Percentiles rank a stretch among this genome's conserved stretches.
Evolutionary conservation across 30 jellyfish, hydroid and myxozoan species (phyloP).

Genomic region (Hydractinia echinata): DNA sequence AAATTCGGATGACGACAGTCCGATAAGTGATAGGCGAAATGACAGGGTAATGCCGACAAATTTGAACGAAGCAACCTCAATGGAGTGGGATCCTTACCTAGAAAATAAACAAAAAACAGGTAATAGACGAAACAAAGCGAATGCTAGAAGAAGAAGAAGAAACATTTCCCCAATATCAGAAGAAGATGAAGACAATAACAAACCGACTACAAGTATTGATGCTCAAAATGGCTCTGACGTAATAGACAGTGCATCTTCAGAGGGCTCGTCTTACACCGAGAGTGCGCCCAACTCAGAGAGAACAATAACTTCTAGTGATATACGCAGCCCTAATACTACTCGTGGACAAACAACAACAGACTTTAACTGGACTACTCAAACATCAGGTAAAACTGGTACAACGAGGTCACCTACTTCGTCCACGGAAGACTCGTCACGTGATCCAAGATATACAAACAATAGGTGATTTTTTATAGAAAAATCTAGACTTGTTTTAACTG

Average conservation of each 20-base stretch:
- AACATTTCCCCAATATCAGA: slow-evolving; percentile 88
- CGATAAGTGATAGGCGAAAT: slow-evolving; percentile 1
- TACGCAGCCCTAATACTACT: not conserved
- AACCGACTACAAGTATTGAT: slow-evolving; percentile 66
- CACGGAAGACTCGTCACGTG: not conserved
- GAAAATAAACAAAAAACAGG: slow-evolving; percentile 62
- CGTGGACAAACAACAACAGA: not conserved
- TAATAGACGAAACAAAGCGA: slow-evolving; percentile 24
- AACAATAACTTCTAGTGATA: not conserved
- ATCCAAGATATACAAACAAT: slow-evolving; percentile 2
- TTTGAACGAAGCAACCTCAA: slow-evolving; percentile 55
- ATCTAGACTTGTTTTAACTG: no score
- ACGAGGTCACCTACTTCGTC: not conserved
- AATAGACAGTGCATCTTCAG: slow-evolving; percentile 52
- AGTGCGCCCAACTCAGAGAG: slow-evolving; percentile 21
- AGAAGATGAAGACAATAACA: slow-evolving; percentile 40
- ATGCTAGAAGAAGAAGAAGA: slow-evolving; percentile 43
- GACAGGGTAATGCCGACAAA: slow-evolving; percentile 55
- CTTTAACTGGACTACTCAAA: not conserved
- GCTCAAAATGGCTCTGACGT: slow-evolving; percentile 88
- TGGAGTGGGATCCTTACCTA: slow-evolving; percentile 98
- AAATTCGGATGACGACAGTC: slow-evolving; percentile 22
- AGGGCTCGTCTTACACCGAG: slow-evolving; percentile 25
- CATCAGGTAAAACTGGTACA: not conserved
- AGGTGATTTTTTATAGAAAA: not conserved